A percentile compares a stretch with the other conserved stretches of the same genome.
These are phyloP conservation scores for Stomatorhinus walkeri DNA, from an alignment of 2,797 vertebrate species.

Conservation along the genomic window DNA sequence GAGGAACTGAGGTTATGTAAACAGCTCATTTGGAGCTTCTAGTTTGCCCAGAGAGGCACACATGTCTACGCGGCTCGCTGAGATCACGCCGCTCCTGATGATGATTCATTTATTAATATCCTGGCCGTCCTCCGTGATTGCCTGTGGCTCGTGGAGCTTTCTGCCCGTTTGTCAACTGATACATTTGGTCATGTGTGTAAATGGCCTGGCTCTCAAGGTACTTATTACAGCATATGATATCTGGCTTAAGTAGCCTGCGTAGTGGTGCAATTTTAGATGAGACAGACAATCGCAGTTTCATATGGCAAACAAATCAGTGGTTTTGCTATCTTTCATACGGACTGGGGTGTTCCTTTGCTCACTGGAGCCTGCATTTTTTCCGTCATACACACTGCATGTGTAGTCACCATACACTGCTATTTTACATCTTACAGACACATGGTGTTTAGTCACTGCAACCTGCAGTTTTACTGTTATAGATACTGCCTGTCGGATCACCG, in stretches of 20 bases:
- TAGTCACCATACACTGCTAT: neutral
- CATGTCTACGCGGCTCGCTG: conserved; percentile 43
- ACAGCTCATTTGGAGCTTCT: conserved; percentile 18
- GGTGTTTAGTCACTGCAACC: neutral
- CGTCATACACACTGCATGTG: neutral
- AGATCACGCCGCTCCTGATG: conserved; percentile 45
- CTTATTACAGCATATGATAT: conserved; percentile 6
- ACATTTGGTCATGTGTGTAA: conserved; percentile 1
- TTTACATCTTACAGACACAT: neutral
- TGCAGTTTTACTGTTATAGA: neutral
- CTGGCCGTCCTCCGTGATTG: conserved; percentile 46
- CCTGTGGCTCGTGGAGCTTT: conserved; percentile 51
- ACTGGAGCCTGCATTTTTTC: neutral
- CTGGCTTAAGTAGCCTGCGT: conserved; percentile 7
- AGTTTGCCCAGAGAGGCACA: conserved; percentile 47
- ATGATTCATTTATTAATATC: conserved; percentile 62
- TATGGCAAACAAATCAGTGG: neutral
- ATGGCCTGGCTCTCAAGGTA: neutral
- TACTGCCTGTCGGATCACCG: neutral
- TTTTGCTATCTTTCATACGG: neutral
- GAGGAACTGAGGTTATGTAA: conserved; percentile 14
- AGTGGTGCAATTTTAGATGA: conserved; percentile 16
- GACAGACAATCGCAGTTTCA: neutral
- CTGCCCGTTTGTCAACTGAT: neutral
- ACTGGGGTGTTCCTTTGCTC: neutral